Evolutionary conservation across 2,888 invertebrate species (phyloP).

Genomic region (Idaea aversata): DNA sequence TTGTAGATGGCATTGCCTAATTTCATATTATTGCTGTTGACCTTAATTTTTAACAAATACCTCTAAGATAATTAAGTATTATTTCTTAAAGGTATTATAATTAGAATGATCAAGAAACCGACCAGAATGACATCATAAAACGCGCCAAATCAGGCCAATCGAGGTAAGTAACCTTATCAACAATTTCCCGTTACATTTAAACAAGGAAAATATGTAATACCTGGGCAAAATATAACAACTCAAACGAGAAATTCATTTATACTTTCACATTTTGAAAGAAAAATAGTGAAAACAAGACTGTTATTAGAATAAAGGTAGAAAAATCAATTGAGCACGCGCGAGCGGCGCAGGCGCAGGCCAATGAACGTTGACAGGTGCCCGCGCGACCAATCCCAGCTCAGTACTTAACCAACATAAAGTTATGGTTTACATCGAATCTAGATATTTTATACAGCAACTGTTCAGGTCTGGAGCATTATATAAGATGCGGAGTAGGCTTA

Average conservation of each 20-base stretch:
- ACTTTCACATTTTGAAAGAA: background rate
- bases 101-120: background rate
- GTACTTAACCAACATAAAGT: constrained; percentile 52
- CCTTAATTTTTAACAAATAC: background rate
- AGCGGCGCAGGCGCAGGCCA: constrained; percentile 54
- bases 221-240: background rate
- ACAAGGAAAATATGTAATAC: background rate
- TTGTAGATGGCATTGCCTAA: background rate
- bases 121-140: background rate
- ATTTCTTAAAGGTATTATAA: background rate
- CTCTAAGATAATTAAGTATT: background rate
- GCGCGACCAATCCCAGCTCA: constrained; percentile 55
- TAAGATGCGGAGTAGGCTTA: no score
- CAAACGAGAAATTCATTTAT: no score
- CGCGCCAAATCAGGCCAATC: background rate
- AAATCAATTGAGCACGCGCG: constrained; percentile 3
- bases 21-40: background rate
- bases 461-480: no score
- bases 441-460: no score
- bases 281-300: background rate
- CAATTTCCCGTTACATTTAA: background rate
- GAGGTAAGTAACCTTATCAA: background rate
- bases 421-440: constrained; percentile 43
- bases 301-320: background rate
- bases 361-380: constrained; percentile 71